These are phyloP conservation scores for Bradypus variegatus DNA, from an alignment of 2,797 vertebrate genomes.

Conservation along the genomic window DNA sequence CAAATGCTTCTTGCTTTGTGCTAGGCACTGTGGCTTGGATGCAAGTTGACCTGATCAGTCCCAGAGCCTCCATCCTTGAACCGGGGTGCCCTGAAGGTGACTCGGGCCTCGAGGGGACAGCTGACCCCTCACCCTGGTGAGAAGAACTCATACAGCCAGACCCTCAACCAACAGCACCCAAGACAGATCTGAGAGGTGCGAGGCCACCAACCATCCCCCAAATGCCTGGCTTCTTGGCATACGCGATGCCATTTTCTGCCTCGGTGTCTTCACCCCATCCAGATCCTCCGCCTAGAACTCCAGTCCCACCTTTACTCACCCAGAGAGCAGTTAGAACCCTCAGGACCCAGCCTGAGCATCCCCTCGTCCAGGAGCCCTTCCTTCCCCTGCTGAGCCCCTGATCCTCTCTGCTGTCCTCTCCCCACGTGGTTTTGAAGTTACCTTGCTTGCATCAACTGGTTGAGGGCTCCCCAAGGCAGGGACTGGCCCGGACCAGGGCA, in stretches of 20 bases:
- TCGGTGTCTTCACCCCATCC: background rate
- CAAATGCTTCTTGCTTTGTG: background rate
- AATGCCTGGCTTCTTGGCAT: background rate
- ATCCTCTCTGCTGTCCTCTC: accelerated
- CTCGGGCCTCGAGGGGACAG: background rate
- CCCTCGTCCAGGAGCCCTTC: too few relatives aligned
- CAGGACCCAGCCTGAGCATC: accelerated
- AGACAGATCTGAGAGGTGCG: background rate
- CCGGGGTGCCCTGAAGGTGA: background rate
- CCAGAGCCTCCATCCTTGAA: background rate
- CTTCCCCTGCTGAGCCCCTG: background rate
- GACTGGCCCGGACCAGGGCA: background rate
- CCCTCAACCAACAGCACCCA: background rate
- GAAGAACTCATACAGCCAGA: background rate
- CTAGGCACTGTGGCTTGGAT: background rate
- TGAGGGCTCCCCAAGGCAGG: background rate
- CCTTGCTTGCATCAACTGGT: background rate
- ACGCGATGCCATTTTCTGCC: accelerated
- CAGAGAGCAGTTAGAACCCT: background rate
- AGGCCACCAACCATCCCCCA: background rate
- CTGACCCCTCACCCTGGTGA: background rate
- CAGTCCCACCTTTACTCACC: accelerated
- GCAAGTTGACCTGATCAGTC: background rate
- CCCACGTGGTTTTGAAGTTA: background rate
- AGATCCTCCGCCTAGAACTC: background rate